A percentile compares a stretch with the other conserved stretches of the same genome.
phyloP scores from a whole-genome alignment of 30 jellyfish, hydroid and myxozoan genomes.

The Phacellophora camtschatica region DNA sequence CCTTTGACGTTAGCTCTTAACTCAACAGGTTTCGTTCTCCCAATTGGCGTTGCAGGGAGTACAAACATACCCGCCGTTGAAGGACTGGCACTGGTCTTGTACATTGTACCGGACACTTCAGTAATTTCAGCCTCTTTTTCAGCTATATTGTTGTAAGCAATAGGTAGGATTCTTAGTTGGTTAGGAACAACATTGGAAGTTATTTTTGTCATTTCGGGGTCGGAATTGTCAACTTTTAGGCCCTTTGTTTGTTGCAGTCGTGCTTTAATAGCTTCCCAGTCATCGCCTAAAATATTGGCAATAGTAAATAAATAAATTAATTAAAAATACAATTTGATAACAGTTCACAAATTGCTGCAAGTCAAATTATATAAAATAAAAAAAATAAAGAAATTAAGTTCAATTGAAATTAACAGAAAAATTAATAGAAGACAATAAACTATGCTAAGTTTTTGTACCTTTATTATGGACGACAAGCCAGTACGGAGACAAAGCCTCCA shows the following conservation, averaged over 20 bases:
- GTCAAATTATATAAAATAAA: no score
- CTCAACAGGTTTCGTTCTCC: conserved; percentile 72
- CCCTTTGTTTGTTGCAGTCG: conserved; percentile 8
- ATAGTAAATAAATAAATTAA: no score
- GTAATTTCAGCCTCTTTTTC: conserved; percentile 45
- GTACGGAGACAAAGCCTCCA: conserved; percentile 49
- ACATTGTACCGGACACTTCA: conserved; percentile 51
- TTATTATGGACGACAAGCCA: conserved; percentile 55
- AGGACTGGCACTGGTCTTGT: conserved; percentile 22
- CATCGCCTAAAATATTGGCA: conserved; percentile 12
- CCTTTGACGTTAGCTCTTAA: conserved; percentile 64
- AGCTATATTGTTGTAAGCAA: conserved; percentile 46
- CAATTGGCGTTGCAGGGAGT: conserved; percentile 65
- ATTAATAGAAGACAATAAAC: neutral
- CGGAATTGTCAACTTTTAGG: conserved; percentile 27
- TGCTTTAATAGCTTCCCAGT: conserved; percentile 62
- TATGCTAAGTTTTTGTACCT: conserved; percentile 3
- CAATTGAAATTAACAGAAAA: no score
- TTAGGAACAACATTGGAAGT: conserved; percentile 13
- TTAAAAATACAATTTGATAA: no score
- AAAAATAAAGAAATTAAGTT: no score
- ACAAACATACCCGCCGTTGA: conserved; percentile 30
- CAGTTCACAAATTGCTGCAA: no score
- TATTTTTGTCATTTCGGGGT: conserved; percentile 43
- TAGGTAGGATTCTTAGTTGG: conserved; percentile 28